Evolutionary conservation across 1,140 invertebrate species (phyloP).

Genomic region (Cyphomyrmex costatus): DNA sequence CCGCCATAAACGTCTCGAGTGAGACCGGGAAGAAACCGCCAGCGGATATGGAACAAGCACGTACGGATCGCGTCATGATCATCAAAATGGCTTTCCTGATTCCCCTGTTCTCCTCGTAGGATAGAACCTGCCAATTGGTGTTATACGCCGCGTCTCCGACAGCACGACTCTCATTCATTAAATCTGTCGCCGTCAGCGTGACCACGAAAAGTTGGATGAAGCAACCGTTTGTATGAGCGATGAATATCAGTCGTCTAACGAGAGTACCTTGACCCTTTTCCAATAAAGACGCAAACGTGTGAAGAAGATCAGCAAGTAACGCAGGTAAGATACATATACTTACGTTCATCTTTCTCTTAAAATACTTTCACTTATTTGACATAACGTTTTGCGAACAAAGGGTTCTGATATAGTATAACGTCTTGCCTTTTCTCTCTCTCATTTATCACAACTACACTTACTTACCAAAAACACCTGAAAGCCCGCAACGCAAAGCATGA

Average conservation of each 20-base stretch:
- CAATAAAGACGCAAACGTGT: conserved; percentile 5
- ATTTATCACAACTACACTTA: not conserved
- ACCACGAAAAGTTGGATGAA: conserved; percentile 61
- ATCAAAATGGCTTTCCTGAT: conserved; percentile 49
- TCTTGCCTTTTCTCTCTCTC: not conserved
- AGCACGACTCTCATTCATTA: conserved; percentile 60
- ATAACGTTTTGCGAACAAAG: not conserved
- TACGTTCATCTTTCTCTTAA: not conserved
- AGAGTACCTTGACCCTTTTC: conserved; percentile 38
- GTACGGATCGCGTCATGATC: conserved; percentile 49
- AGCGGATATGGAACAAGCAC: conserved; percentile 63
- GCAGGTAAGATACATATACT: not conserved
- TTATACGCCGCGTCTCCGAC: conserved; percentile 54
- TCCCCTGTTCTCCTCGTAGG: conserved; percentile 5
- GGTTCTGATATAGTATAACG: not conserved
- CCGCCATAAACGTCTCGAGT: conserved; percentile 67
- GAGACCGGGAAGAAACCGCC: conserved; percentile 72
- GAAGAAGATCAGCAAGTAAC: not conserved
- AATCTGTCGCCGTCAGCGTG: conserved; percentile 61
- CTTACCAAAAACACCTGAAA: conserved; percentile 71
- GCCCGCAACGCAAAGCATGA: conserved; percentile 69
- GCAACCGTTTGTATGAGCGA: conserved; percentile 45
- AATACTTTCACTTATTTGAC: not conserved
- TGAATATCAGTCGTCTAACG: conserved; percentile 41
- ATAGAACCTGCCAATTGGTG: conserved; percentile 35